phyloP scores from a whole-genome alignment of 2,797 vertebrate genomes.

The Platyrinchus mystaceus region DNA sequence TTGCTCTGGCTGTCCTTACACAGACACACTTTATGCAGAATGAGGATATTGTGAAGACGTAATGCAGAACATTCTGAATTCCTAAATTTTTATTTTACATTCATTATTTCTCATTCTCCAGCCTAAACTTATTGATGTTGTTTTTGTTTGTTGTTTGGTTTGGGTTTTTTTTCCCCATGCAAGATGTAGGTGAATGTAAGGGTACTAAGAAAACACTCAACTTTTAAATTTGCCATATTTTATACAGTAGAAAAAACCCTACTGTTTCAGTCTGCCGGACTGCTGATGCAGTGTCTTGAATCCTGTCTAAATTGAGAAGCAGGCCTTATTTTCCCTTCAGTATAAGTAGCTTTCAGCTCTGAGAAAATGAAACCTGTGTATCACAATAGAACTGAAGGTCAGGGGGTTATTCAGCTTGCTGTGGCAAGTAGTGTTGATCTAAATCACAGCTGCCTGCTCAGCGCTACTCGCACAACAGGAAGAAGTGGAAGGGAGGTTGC shows the following conservation, averaged over 20 bases:
- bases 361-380: constrained; percentile 19
- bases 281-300: neutral
- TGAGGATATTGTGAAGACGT: accelerated
- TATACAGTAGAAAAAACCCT: neutral
- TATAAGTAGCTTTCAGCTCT: neutral
- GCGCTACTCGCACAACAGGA: constrained; percentile 28
- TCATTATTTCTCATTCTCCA: neutral
- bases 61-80: neutral
- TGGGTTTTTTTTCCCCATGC: neutral
- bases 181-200: neutral
- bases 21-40: neutral
- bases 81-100: neutral
- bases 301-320: neutral
- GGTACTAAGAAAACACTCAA: neutral
- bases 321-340: constrained; percentile 22
- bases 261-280: neutral
- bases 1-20: neutral
- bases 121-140: neutral
- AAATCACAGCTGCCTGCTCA: constrained; percentile 34
- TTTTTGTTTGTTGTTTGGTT: no score
- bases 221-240: neutral
- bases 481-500: constrained; percentile 49
- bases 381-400: constrained; percentile 47
- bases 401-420: constrained; percentile 53
- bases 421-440: constrained; percentile 47